Base-by-base conservation (phyloP, 2,888 invertebrate genomes). In the Serrognathus titanus region DNA sequence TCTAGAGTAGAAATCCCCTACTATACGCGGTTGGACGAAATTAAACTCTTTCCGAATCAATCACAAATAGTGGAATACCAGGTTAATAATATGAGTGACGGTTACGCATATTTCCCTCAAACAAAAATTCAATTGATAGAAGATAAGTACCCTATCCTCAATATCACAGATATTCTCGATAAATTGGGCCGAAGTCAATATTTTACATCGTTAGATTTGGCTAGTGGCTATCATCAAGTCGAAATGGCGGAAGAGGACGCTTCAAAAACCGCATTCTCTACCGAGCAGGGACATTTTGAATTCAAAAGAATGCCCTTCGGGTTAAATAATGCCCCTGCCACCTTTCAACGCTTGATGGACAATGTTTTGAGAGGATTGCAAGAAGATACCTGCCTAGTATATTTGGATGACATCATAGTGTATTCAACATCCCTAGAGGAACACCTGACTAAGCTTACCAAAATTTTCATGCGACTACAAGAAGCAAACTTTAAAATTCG, bases 151-250 rank as follows among this genome's bases (percentile, higher is more conserved):
- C 20, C 41, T 2, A 51, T 51, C 9, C 51, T 31, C 3, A 41
- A 51, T 24, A 51, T 51, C 2, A n/a, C 43, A 1, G 51, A 51
- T 12, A 13, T 51, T 43, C n/a, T 40, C 41, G 13, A 41, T 31
- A 11, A 40, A 41, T 39, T 69, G 13, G 69, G 70, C 3, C 50
- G 63, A 40, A 60, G 60, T 45, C 48, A 63, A 9, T 70, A 65
- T 49, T 71, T 73, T 51, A 63, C 66, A 0, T 64, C 60, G 0
- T 45, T 71, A 0, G 70, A 73, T 48, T 48, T 70, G 7, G 65
- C 16, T 3, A 16, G 16, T 16, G 16, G 16, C 3, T 16, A 16
- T 16, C 16, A 16, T 16, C 16, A 16, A 16, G 16, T 16, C 3
- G 16, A 16, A 16, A 16, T 16, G 16, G 16, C 16, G 3, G 16